Evolutionary conservation across 1,140 invertebrate species (phyloP), one percentile per base, ranked within the genome.

Genomic region (Heliconius hermathena): DNA sequence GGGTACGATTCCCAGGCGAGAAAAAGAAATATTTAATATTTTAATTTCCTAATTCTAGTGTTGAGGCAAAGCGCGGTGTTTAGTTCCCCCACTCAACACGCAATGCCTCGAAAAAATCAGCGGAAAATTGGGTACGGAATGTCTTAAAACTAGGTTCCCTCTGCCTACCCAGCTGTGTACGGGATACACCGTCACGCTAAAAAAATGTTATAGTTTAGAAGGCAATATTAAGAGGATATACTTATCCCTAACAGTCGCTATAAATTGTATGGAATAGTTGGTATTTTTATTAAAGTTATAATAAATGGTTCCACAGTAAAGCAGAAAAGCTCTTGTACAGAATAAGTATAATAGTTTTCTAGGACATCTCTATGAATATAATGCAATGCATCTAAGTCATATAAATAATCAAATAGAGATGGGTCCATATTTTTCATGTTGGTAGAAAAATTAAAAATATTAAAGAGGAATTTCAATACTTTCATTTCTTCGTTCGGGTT

Each of bases 271-370:
- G 60, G 26, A 66, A 29, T 29, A 29, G 60, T 13, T 66, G 60
- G 9, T 66, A 66, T 66, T 66, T 66, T 66, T 66, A 66, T 22
- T 66, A 66, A 66, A 66, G 60, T 66, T 66, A 66, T 66, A 66
- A 66, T 66, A 66, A 66, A 66, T 66, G 60, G 60, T 29, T 66
- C 20, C 26, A 66, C 60, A 29, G 22, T 66, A 66, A 66, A 66
- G 60, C 26, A 66, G 22, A 29, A 66, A 66, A 66, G 60, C 60
- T 66, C 60, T 26, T 66, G 22, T 66, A 66, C 26, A 66, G 26
- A 66, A 66, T 29, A 66, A 29, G 13, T 66, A 29, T 66, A 66
- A 66, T 66, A 66, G 60, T 66, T 66, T 29, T 66, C 60, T 66
- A 66, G 60, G 60, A 66, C 60, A 66, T 66, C 60, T 29, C 22